Percentiles rank a stretch among this genome's conserved stretches.
Evolutionary conservation across 1,140 invertebrate species (phyloP).

Genomic region (Brachionus rubens): DNA sequence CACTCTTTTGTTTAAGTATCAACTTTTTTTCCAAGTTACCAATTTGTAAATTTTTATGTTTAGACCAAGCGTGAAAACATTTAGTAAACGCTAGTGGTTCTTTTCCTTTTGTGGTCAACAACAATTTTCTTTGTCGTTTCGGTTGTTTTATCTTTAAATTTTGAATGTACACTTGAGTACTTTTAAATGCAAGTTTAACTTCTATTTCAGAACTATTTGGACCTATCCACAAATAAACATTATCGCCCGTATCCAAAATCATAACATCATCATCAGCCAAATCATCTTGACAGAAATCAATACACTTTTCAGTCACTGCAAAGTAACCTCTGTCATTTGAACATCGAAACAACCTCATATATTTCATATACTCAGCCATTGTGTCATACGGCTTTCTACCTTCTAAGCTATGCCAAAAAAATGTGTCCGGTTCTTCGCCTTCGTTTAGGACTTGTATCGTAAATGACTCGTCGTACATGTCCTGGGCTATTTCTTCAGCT

Average conservation of each 20-base stretch:
- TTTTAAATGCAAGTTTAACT: constrained; percentile 96
- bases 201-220: constrained; percentile 93
- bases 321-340: constrained; percentile 99
- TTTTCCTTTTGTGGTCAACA: constrained; percentile 27
- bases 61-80: constrained; percentile 95
- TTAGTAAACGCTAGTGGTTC: constrained; percentile 68
- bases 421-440: constrained; percentile 96
- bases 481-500: constrained; percentile 85
- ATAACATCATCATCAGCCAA: constrained; percentile 98
- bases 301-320: constrained; percentile 96
- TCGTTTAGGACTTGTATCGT: constrained; percentile 75
- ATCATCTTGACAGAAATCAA: constrained; percentile 99
- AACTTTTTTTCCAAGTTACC: constrained; percentile 42
- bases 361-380: constrained; percentile 83
- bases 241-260: constrained; percentile 96
- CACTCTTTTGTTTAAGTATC: constrained; percentile 29
- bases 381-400: constrained; percentile 85
- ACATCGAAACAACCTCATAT: constrained; percentile 90
- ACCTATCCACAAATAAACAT: constrained; percentile 96
- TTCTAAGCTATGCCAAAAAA: constrained; percentile 93
- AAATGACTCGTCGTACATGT: constrained; percentile 70
- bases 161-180: constrained; percentile 96
- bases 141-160: constrained; percentile 92
- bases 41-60: constrained; percentile 57
- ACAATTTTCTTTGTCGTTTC: constrained; percentile 71